Percentiles rank a stretch among this genome's conserved stretches.
Conservation (phyloP, 1,140 invertebrate species). For the Apis florea region DNA sequence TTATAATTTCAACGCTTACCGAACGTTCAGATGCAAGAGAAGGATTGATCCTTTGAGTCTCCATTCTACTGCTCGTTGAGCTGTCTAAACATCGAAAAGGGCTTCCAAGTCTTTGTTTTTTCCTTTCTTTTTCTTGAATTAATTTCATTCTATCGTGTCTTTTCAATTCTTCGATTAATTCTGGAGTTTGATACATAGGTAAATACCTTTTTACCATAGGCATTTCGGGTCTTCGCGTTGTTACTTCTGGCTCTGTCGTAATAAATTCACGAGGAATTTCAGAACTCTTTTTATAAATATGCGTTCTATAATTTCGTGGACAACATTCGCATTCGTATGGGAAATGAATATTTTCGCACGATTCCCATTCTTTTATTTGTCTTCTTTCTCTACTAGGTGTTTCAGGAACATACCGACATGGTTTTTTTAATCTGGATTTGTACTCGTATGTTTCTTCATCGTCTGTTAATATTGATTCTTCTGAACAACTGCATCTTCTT, state of each 20-base stretch:
- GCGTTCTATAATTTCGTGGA: neutral
- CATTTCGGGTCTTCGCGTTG: constrained; percentile 18
- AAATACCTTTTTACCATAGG: constrained; percentile 57
- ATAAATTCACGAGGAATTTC: neutral
- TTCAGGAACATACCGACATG: neutral
- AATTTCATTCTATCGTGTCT: constrained; percentile 61
- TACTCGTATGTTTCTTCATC: neutral
- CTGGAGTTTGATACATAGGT: constrained; percentile 56
- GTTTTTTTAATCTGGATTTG: neutral
- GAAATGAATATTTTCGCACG: neutral
- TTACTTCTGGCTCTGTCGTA: neutral
- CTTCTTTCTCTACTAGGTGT: neutral
- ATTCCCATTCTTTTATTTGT: neutral
- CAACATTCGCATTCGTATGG: neutral
- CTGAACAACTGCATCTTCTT: constrained; percentile 16
- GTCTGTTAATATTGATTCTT: constrained; percentile 23
- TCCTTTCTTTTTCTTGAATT: constrained; percentile 56
- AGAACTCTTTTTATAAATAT: neutral
- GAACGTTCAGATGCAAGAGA: neutral
- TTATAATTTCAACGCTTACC: constrained; percentile 11
- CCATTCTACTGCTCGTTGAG: neutral
- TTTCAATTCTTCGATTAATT: constrained; percentile 64
- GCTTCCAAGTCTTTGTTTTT: constrained; percentile 5
- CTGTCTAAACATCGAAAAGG: constrained; percentile 1
- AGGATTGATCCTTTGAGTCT: neutral